phyloP scores from a whole-genome alignment of 2,113 vertebrate genomes.

The Triplophysa tibetana region DNA sequence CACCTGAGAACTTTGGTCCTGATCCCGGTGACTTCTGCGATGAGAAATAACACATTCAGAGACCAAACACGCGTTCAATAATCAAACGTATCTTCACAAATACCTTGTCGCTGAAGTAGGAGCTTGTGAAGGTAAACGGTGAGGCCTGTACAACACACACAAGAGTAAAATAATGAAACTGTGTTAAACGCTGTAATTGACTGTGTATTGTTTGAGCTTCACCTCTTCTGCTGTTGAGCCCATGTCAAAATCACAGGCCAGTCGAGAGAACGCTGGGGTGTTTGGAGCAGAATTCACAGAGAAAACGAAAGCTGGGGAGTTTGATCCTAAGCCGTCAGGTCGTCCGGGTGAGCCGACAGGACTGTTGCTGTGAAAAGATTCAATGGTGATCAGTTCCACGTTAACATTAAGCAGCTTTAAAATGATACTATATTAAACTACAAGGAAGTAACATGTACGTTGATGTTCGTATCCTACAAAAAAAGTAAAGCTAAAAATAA shows the following conservation, averaged over 20 bases:
- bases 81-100: neutral
- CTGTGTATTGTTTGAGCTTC: neutral
- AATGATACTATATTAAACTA: too few relatives aligned
- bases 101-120: constrained; percentile 74
- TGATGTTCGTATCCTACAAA: too few relatives aligned
- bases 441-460: too few relatives aligned
- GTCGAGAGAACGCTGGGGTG: constrained; percentile 67
- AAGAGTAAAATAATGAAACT: neutral
- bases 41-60: constrained; percentile 35
- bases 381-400: neutral
- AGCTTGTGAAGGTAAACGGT: constrained; percentile 65
- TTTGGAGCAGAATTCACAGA: constrained; percentile 61
- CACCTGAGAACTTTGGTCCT: constrained; percentile 62
- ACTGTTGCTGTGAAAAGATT: constrained; percentile 60
- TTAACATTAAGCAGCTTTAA: too few relatives aligned
- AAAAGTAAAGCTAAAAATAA: too few relatives aligned
- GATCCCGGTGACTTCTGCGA: constrained; percentile 65
- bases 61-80: neutral
- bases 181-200: neutral
- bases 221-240: constrained; percentile 65
- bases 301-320: constrained; percentile 71
- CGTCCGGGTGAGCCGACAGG: constrained; percentile 52
- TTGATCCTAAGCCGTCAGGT: constrained; percentile 50
- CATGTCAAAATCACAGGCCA: constrained; percentile 63
- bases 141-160: constrained; percentile 65